phyloP scores from a whole-genome alignment of 2,888 invertebrate genomes.

The Drosophila prostipennis region DNA sequence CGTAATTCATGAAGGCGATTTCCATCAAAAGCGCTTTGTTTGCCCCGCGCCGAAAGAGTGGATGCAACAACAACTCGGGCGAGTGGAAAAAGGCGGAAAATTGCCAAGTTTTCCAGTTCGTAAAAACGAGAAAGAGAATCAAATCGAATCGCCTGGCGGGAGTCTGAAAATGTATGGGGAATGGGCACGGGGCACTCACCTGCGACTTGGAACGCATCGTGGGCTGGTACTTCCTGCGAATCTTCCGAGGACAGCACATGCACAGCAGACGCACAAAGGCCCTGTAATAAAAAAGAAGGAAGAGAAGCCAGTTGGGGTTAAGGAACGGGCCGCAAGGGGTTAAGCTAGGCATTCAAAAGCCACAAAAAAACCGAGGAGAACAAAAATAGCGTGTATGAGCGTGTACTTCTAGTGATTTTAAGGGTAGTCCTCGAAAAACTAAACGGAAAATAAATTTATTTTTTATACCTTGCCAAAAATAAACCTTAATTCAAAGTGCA shows the following conservation, averaged over 20 bases:
- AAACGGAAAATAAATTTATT: slow-evolving; percentile 1
- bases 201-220: slow-evolving; percentile 94
- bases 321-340: background rate
- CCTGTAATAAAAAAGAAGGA: slow-evolving; percentile 85
- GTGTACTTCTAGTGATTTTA: background rate
- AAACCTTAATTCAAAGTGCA: background rate
- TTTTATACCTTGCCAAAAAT: background rate
- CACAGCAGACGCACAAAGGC: slow-evolving; percentile 96
- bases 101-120: slow-evolving; percentile 4
- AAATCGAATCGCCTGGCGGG: slow-evolving; percentile 24
- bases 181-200: slow-evolving; percentile 85
- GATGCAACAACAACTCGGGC: slow-evolving; percentile 18
- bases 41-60: slow-evolving; percentile 7
- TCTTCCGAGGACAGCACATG: slow-evolving; percentile 93
- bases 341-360: background rate
- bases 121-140: slow-evolving; percentile 18
- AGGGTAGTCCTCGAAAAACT: no score
- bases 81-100: slow-evolving; percentile 17
- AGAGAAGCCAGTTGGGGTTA: slow-evolving; percentile 75
- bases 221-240: slow-evolving; percentile 92
- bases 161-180: background rate
- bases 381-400: no score
- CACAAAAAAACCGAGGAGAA: slow-evolving; percentile 7
- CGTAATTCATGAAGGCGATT: slow-evolving; percentile 58
- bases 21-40: slow-evolving; percentile 7